Conservation (phyloP, 2,888 invertebrate species). For the Dione vanillae region DNA sequence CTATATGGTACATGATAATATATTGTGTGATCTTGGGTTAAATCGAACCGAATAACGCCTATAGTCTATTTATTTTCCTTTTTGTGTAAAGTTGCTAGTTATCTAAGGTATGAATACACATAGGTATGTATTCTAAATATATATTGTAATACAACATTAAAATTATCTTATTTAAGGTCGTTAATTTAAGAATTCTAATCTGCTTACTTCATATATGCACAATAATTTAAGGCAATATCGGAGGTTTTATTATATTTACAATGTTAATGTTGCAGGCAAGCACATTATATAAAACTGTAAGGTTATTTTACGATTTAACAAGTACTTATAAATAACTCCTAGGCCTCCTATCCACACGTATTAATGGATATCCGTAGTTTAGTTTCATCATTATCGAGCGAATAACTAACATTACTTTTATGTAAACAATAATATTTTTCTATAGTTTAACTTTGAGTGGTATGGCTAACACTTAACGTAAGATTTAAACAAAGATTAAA, state of each 20-base stretch:
- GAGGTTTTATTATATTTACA: slow-evolving; percentile 30
- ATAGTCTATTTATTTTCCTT: no score
- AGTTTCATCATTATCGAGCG: not conserved
- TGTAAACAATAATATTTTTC: not conserved
- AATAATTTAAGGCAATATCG: slow-evolving; percentile 16
- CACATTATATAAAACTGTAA: slow-evolving; percentile 22
- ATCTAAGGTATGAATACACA: no score
- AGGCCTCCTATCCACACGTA: slow-evolving; percentile 19
- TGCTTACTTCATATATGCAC: slow-evolving; percentile 1
- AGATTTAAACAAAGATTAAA: no score
- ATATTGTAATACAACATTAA: not conserved
- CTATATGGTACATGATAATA: no score
- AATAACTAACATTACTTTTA: not conserved
- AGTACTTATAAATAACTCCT: slow-evolving; percentile 27
- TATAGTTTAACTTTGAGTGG: not conserved
- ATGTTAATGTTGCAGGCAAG: slow-evolving; percentile 17
- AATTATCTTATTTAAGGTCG: not conserved
- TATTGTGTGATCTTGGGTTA: no score
- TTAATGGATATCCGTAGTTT: slow-evolving; percentile 24
- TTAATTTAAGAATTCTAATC: slow-evolving; percentile 10
- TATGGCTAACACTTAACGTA: not conserved
- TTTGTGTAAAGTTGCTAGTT: no score
- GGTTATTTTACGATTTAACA: slow-evolving; percentile 28
- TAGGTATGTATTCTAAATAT: no score
- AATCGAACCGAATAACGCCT: no score